A percentile compares a stretch with the other conserved stretches of the same genome.
phyloP scores from a whole-genome alignment of 2,888 invertebrate genomes.

The Trachelus iudaicus region DNA sequence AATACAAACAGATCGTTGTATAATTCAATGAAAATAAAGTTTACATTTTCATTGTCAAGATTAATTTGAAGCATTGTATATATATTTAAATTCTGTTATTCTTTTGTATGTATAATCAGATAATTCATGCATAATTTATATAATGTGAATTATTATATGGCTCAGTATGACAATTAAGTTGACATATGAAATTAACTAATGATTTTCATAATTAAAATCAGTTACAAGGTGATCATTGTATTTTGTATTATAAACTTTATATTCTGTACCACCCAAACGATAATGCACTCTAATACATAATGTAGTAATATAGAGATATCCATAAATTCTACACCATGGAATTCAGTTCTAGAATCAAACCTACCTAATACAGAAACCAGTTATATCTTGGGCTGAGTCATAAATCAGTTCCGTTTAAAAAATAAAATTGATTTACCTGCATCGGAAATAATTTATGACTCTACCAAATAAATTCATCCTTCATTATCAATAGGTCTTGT shows the following conservation, averaged over 20 bases:
- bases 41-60: not conserved
- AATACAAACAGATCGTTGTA: not conserved
- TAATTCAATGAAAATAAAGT: not conserved
- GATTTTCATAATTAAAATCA: not conserved
- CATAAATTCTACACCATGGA: not conserved
- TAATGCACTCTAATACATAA: not conserved
- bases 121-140: not conserved
- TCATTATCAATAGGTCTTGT: not conserved
- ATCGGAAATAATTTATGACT: too few species aligned
- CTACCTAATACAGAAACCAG: not conserved
- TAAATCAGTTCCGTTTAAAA: too few species aligned
- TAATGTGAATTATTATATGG: not conserved
- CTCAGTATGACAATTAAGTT: not conserved
- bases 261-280: not conserved
- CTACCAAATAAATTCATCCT: not conserved
- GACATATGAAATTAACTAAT: not conserved
- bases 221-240: not conserved
- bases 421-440: too few species aligned
- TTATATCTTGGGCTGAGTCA: too few species aligned
- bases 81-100: not conserved
- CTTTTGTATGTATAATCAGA: not conserved
- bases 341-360: not conserved
- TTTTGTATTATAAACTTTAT: not conserved
- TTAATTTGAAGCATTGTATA: not conserved
- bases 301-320: not conserved